Evolutionary conservation across 2,888 invertebrate species (phyloP).

Genomic region (Corbicula japonica): DNA sequence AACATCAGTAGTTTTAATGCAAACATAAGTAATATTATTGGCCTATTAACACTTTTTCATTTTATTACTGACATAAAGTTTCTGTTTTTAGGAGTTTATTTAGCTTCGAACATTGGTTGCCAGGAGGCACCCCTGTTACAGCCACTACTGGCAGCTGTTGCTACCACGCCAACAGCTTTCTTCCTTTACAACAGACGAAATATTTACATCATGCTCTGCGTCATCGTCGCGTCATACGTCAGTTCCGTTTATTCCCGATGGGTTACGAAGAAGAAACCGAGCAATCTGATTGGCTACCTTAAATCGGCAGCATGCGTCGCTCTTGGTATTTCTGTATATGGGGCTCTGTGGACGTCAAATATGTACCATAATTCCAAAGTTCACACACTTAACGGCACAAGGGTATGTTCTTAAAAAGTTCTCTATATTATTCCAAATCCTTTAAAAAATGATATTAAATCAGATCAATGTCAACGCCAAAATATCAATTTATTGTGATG

Average conservation of each 20-base stretch:
- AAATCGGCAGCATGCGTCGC: slow-evolving; percentile 24
- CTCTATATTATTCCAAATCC: background rate
- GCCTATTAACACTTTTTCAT: no score
- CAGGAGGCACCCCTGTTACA: slow-evolving; percentile 92
- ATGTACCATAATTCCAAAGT: slow-evolving; percentile 53
- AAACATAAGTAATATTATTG: no score
- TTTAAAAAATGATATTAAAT: background rate
- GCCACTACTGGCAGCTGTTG: slow-evolving; percentile 91
- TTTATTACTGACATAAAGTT: no score
- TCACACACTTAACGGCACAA: slow-evolving; percentile 54
- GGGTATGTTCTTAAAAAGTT: slow-evolving; percentile 24
- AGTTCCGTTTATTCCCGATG: slow-evolving; percentile 52
- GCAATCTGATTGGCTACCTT: slow-evolving; percentile 23
- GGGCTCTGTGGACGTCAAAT: slow-evolving; percentile 49
- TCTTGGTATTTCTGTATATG: slow-evolving; percentile 37
- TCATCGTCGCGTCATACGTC: slow-evolving; percentile 40
- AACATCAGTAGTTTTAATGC: no score
- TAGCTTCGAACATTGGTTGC: slow-evolving; percentile 95
- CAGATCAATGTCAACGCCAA: no score
- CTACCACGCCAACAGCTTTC: slow-evolving; percentile 90
- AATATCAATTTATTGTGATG: no score
- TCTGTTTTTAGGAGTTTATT: slow-evolving; percentile 92
- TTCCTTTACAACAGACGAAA: slow-evolving; percentile 48
- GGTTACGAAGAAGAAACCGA: slow-evolving; percentile 37
- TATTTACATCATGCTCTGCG: slow-evolving; percentile 36